Conservation (phyloP, 2,797 vertebrate genomes). For the Hypotaenidia philippensis region DNA sequence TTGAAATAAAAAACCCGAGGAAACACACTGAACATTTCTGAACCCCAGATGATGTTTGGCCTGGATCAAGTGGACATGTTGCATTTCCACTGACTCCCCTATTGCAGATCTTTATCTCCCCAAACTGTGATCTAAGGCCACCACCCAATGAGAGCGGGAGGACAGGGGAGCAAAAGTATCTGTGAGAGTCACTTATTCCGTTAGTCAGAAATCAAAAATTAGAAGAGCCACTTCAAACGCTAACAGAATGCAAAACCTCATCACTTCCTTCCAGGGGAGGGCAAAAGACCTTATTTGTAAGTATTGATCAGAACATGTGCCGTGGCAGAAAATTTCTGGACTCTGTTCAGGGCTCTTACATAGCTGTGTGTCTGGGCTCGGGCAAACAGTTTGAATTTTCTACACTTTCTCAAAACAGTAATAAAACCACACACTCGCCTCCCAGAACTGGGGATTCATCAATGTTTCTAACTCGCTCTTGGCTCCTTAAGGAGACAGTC, state of each 20-base stretch:
- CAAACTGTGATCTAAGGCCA: neutral
- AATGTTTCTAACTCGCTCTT: conserved; percentile 53
- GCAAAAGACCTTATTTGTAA: conserved; percentile 2
- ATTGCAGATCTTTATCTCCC: neutral
- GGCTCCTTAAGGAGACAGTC: conserved; percentile 49
- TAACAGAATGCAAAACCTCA: conserved; percentile 25
- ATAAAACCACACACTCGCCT: conserved; percentile 50
- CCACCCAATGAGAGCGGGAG: neutral
- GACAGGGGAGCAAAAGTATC: neutral
- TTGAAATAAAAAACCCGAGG: neutral
- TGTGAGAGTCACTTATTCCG: conserved; percentile 44
- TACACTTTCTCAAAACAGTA: neutral
- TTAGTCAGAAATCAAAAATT: conserved; percentile 38
- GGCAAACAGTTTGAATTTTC: conserved; percentile 9
- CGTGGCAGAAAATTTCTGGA: neutral
- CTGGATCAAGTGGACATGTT: neutral
- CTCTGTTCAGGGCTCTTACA: neutral
- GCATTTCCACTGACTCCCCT: neutral
- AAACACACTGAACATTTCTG: neutral
- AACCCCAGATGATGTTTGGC: neutral
- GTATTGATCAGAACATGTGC: neutral
- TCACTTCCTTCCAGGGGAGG: conserved; percentile 10
- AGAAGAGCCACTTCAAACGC: conserved; percentile 5
- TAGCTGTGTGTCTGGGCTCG: neutral
- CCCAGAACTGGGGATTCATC: conserved; percentile 56